These are phyloP conservation scores for Avahi laniger DNA, from an alignment of 2,797 vertebrate genomes.

Conservation along the genomic window DNA sequence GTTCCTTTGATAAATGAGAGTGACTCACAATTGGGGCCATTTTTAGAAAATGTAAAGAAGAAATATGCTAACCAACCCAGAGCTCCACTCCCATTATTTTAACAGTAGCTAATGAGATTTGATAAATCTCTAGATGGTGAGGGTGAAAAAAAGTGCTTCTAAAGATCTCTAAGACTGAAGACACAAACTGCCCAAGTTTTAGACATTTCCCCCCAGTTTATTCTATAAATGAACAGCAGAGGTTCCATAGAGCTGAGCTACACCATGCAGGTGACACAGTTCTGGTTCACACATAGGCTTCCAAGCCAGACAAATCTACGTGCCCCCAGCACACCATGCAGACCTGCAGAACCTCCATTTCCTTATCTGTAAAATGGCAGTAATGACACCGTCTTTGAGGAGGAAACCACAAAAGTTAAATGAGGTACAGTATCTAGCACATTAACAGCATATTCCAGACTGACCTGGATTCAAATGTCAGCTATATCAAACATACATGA, in stretches of 20 bases:
- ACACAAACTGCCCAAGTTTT: background rate
- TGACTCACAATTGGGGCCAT: conserved; percentile 62
- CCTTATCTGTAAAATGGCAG: background rate
- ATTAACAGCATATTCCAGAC: background rate
- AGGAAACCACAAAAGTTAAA: background rate
- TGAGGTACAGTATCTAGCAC: background rate
- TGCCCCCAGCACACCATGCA: background rate
- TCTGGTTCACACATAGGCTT: background rate
- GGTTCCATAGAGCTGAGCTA: background rate
- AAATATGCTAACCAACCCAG: conserved; percentile 68
- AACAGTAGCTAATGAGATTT: conserved; percentile 61
- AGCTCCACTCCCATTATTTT: conserved; percentile 53
- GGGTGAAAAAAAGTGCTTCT: background rate
- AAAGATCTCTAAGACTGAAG: background rate
- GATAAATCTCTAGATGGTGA: conserved; percentile 55
- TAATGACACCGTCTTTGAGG: background rate
- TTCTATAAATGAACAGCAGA: background rate
- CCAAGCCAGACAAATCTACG: background rate
- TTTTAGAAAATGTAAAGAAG: conserved; percentile 77
- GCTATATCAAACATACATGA: background rate
- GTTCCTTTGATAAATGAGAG: conserved; percentile 72
- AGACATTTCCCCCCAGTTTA: background rate
- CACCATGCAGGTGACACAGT: background rate
- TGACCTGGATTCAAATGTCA: background rate
- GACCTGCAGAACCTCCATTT: background rate